Percentiles rank a stretch among this genome's conserved stretches.
Evolutionary conservation across 2,113 vertebrate genomes (phyloP).

Genomic region (Ibidorhyncha struthersii): DNA sequence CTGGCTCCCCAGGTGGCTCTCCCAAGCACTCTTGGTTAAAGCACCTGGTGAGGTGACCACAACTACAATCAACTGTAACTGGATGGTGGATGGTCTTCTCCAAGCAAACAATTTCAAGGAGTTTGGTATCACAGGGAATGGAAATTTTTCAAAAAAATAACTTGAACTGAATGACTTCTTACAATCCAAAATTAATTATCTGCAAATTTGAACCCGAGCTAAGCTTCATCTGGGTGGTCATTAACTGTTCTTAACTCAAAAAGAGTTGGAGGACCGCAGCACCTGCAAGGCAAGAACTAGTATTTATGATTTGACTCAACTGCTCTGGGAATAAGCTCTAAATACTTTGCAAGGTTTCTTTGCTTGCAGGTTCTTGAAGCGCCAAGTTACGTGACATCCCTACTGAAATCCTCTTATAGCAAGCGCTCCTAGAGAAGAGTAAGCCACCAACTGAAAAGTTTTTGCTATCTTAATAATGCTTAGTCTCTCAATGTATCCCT

Average conservation of each 20-base stretch:
- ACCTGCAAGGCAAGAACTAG: background rate
- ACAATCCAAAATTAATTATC: background rate
- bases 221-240: background rate
- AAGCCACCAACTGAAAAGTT: background rate
- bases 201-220: background rate
- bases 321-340: background rate
- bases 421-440: background rate
- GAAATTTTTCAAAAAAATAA: background rate
- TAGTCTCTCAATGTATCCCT: background rate
- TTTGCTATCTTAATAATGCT: background rate
- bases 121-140: background rate
- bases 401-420: background rate
- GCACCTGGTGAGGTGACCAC: background rate
- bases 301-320: background rate
- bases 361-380: background rate
- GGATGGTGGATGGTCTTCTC: background rate
- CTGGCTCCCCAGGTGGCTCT: background rate
- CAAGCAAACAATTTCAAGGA: background rate
- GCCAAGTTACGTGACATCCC: background rate
- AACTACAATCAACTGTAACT: background rate
- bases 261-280: background rate
- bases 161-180: background rate
- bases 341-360: background rate
- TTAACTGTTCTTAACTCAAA: background rate
- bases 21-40: background rate